Evolutionary conservation across 2,888 invertebrate species (phyloP).

Genomic region (Caenorhabditis zanzibari): DNA sequence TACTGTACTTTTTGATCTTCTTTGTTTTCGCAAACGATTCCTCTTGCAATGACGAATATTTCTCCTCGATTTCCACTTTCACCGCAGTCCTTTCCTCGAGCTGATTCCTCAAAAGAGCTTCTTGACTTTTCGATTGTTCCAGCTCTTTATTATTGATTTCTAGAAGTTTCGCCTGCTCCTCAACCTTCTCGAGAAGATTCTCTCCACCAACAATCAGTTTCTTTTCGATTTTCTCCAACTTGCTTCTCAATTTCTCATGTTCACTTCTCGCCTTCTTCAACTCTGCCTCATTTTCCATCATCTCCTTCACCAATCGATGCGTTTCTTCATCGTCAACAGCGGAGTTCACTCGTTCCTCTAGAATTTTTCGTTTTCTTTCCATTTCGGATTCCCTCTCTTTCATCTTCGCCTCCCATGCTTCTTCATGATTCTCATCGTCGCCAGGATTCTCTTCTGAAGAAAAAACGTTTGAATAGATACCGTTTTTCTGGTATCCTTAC

Average conservation of each 20-base stretch:
- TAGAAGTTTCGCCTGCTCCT: conserved; percentile 72
- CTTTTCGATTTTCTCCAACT: conserved; percentile 93
- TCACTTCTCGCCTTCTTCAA: conserved; percentile 86
- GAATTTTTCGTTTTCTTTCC: conserved; percentile 84
- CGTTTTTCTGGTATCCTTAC: conserved; percentile 55
- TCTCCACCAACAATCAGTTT: conserved; percentile 98
- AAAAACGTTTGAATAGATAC: no score
- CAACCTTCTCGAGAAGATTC: conserved; percentile 95
- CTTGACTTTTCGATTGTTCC: conserved; percentile 70
- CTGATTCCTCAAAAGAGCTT: conserved; percentile 62
- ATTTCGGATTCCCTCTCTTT: conserved; percentile 85
- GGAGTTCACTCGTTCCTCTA: conserved; percentile 86
- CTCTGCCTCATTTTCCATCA: conserved; percentile 69
- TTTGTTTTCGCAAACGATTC: conserved; percentile 94
- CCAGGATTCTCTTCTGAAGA: conserved; percentile 69
- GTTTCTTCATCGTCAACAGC: conserved; percentile 68
- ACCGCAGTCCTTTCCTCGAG: conserved; percentile 65
- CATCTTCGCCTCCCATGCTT: conserved; percentile 84
- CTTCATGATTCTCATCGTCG: conserved; percentile 71
- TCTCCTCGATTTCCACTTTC: conserved; percentile 73
- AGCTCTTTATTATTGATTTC: conserved; percentile 76
- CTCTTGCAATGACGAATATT: conserved; percentile 95
- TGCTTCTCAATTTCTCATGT: conserved; percentile 89
- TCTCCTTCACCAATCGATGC: conserved; percentile 58
- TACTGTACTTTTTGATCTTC: conserved; percentile 88